Conservation (phyloP, 2,797 vertebrate genomes). For the Chaetophractus vellerosus region DNA sequence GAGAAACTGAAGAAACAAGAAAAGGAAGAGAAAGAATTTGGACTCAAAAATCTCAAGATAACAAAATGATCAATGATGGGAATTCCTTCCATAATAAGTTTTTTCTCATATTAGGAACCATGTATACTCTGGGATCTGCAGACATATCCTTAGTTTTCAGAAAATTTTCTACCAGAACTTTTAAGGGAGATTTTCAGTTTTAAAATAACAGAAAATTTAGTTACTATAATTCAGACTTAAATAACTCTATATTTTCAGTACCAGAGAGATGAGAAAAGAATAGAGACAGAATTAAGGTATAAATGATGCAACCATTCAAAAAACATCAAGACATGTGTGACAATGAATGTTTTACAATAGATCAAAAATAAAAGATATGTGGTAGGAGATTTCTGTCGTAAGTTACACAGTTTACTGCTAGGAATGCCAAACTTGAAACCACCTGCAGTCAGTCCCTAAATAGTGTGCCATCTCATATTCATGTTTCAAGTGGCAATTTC, state of each 20-base stretch:
- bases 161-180: conserved; percentile 17
- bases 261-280: not conserved
- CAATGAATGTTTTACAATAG: conserved; percentile 45
- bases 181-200: conserved; percentile 12
- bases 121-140: not conserved
- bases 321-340: not conserved
- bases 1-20: not conserved
- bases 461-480: not conserved
- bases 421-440: not conserved
- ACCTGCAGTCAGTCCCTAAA: conserved; percentile 24
- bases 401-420: not conserved
- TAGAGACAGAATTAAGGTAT: conserved; percentile 18
- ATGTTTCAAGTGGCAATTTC: conserved; percentile 4
- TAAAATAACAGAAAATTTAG: not conserved
- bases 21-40: not conserved
- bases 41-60: not conserved
- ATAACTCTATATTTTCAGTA: not conserved
- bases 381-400: not conserved
- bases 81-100: not conserved
- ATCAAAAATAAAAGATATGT: not conserved
- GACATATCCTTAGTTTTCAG: not conserved
- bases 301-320: conserved; percentile 38
- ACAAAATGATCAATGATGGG: not conserved
- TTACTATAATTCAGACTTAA: not conserved
- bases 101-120: not conserved